Evolutionary conservation across 2,888 invertebrate genomes (phyloP).

Genomic region (Cantharis lateralis): DNA sequence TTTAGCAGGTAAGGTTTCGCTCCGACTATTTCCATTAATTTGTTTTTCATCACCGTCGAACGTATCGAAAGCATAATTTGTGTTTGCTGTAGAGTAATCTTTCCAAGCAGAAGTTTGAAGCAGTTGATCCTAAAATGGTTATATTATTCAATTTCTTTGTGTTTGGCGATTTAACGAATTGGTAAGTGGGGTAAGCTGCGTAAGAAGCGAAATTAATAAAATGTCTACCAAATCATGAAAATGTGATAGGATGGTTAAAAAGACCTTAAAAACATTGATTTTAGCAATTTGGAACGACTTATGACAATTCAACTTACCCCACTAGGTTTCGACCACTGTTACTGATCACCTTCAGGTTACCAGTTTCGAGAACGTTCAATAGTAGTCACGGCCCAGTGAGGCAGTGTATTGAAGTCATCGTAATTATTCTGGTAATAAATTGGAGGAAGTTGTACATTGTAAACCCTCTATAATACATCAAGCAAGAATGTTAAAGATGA

Average conservation of each 20-base stretch:
- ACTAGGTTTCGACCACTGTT: slow-evolving; percentile 43
- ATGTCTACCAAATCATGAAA: not conserved
- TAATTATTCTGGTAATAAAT: slow-evolving; percentile 48
- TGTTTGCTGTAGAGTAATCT: slow-evolving; percentile 81
- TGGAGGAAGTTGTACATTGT: slow-evolving; percentile 53
- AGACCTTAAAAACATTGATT: not conserved
- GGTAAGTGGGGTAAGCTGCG: not conserved
- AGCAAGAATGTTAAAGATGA: slow-evolving; percentile 16
- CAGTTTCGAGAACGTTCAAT: slow-evolving; percentile 46
- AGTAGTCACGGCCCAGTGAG: slow-evolving; percentile 49
- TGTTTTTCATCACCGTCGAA: slow-evolving; percentile 81
- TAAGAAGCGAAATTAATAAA: not conserved
- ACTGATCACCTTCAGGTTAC: slow-evolving; percentile 36
- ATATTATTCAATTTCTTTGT: not conserved
- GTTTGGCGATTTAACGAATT: not conserved
- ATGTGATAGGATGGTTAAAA: not conserved
- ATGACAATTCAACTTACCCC: slow-evolving; percentile 48
- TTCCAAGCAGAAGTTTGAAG: slow-evolving; percentile 88
- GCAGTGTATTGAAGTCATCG: slow-evolving; percentile 42
- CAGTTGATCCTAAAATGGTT: slow-evolving; percentile 70
- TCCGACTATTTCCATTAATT: slow-evolving; percentile 42
- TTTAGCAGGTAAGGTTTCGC: slow-evolving; percentile 44
- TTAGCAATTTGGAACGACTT: slow-evolving; percentile 1
- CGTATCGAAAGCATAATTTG: slow-evolving; percentile 89
- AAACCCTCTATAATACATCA: slow-evolving; percentile 49